These are phyloP conservation scores for Caenorhabditis remanei DNA, from an alignment of 1,140 invertebrate species.

Conservation along the genomic window DNA sequence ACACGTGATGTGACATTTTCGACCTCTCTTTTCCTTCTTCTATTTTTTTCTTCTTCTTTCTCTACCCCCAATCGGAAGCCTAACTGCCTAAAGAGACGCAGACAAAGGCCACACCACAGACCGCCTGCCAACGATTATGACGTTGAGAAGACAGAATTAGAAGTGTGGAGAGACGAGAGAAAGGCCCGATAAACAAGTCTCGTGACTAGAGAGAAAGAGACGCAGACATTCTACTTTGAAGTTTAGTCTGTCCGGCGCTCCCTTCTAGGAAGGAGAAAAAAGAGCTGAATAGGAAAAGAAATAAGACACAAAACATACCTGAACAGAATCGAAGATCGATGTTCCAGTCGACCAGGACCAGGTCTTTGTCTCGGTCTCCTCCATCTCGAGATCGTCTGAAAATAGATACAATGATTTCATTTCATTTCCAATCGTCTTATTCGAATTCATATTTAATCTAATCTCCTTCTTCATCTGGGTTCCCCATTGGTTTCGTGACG, in stretches of 20 bases:
- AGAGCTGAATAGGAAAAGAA: background rate
- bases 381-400: constrained; percentile 50
- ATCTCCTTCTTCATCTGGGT: constrained; percentile 3
- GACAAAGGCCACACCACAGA: constrained; percentile 42
- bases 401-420: constrained; percentile 25
- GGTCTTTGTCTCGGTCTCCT: constrained; percentile 41
- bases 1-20: constrained; percentile 55
- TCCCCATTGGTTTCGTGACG: constrained; percentile 16
- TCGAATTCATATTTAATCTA: background rate
- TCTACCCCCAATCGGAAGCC: background rate
- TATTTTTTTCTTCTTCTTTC: background rate
- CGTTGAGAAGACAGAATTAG: constrained; percentile 35
- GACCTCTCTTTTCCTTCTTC: constrained; percentile 23
- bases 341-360: constrained; percentile 41
- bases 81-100: background rate
- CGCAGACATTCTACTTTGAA: constrained; percentile 22
- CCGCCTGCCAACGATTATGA: constrained; percentile 53
- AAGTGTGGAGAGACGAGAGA: constrained; percentile 29
- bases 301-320: constrained; percentile 11
- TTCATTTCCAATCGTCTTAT: background rate
- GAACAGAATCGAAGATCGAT: constrained; percentile 44
- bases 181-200: constrained; percentile 52
- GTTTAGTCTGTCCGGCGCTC: constrained; percentile 37
- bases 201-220: constrained; percentile 32
- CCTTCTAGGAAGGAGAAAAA: background rate